These are phyloP conservation scores for Caenorhabditis plicata DNA, from an alignment of 2,888 invertebrate genomes.

Conservation along the genomic window DNA sequence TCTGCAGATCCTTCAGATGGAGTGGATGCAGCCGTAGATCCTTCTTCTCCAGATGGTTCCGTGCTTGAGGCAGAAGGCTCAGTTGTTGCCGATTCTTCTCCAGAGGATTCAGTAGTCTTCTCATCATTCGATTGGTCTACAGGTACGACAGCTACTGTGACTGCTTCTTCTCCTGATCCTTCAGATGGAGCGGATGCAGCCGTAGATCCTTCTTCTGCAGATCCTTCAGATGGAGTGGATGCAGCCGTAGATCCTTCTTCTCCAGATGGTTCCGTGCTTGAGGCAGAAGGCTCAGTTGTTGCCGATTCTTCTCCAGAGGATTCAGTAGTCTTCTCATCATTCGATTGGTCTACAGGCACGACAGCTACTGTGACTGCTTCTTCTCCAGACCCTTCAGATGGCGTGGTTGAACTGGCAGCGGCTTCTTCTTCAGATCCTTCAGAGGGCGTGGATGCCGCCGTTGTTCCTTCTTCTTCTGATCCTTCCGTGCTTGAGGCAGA, in stretches of 20 bases:
- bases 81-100: too few relatives aligned
- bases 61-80: too few relatives aligned
- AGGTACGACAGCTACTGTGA: too few relatives aligned
- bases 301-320: constrained; percentile 2
- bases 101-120: too few relatives aligned
- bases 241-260: neutral
- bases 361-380: neutral
- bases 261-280: neutral
- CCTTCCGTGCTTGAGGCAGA: constrained; percentile 5
- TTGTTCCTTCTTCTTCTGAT: constrained; percentile 19
- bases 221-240: neutral
- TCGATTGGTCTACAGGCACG: neutral
- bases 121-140: too few relatives aligned
- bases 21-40: too few relatives aligned
- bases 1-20: too few relatives aligned
- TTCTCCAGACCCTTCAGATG: constrained; percentile 4
- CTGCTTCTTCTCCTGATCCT: too few relatives aligned
- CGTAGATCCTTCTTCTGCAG: too few relatives aligned
- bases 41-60: too few relatives aligned
- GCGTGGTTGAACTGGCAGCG: neutral
- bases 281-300: neutral
- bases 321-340: neutral
- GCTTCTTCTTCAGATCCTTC: constrained; percentile 24
- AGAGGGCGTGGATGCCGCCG: constrained; percentile 16
- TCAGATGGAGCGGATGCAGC: too few relatives aligned